Base-by-base conservation (phyloP, 2,888 invertebrate genomes). In the Salticus scenicus region DNA sequence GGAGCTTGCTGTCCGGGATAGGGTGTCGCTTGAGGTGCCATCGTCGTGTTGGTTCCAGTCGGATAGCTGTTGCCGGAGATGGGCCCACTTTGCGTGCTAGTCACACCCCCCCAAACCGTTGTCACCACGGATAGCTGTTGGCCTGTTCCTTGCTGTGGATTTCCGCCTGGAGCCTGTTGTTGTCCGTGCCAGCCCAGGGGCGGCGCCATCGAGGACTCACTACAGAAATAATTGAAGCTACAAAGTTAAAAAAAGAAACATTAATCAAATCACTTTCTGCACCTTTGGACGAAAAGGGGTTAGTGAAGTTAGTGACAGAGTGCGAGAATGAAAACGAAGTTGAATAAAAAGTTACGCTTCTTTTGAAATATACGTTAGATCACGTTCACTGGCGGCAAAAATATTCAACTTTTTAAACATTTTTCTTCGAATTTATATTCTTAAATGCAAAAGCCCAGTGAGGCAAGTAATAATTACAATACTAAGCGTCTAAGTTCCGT, bases 81-180 rank as follows among this genome's bases (percentile, higher is more conserved):
- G 57, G 89, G 88, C 66, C 88, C 89, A 86, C 88, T 89, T 67
- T 75, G 84, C 41, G 88, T 87, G 87, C 89, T 90, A 47, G 81
- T 87, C n/a, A 37, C 37, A 30, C 83, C 88, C 27, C 88, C 86
- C 83, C 88, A 88, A 69, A 94, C 94, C 91, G 94, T 95, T 90
- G 94, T 94, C 91, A 94, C 94, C 90, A 94, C 94, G 87, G 93
- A 93, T 89, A 93, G 90, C 90, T 94, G 93, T 90, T 93, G 93
- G 91, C 88, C 67, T 31, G 64, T 51, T 10, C 89, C 71, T 57
- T 77, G 81, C 27, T 73, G 63, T 4, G 87, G 87, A 24, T 47
- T 75, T 24, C 63, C 67, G 27, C 66, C 77, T 27, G 87, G 77
- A 24, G 81, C 74, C 69, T 87, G 87, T 88, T 85, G 89, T 89